These are phyloP conservation scores for Arrhopalites spinosus DNA, from an alignment of 2,888 invertebrate species.

Conservation along the genomic window DNA sequence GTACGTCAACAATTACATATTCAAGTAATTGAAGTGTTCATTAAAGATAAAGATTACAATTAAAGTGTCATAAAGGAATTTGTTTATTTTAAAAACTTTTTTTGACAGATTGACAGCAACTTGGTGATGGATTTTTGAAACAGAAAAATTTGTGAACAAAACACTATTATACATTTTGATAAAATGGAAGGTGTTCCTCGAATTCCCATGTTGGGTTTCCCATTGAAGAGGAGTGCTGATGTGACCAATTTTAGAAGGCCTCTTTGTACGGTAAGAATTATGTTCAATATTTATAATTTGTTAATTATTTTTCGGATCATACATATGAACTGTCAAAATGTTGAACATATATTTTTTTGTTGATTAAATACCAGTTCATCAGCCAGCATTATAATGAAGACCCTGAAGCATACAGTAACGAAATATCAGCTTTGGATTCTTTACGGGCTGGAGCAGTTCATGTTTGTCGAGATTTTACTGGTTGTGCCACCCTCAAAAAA, in stretches of 20 bases:
- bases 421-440: slow-evolving; percentile 84
- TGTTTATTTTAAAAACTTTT: too few relatives aligned
- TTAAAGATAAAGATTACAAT: too few relatives aligned
- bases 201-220: slow-evolving; percentile 90
- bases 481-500: slow-evolving; percentile 80
- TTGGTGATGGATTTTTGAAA: too few relatives aligned
- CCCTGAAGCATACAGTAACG: slow-evolving; percentile 85
- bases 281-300: neutral
- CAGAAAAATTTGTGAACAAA: too few relatives aligned
- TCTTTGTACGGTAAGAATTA: too few relatives aligned
- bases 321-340: neutral
- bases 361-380: slow-evolving; percentile 73
- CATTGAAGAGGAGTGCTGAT: slow-evolving; percentile 82
- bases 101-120: too few relatives aligned
- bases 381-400: slow-evolving; percentile 90
- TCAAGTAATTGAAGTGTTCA: too few relatives aligned
- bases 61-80: too few relatives aligned
- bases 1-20: too few relatives aligned
- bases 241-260: slow-evolving; percentile 79
- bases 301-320: neutral
- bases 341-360: slow-evolving; percentile 4
- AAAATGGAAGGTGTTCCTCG: slow-evolving; percentile 95
- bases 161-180: neutral
- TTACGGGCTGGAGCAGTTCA: slow-evolving; percentile 81
- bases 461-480: slow-evolving; percentile 75